phyloP scores from a whole-genome alignment of 2,113 vertebrate species.

The Pedetes capensis region DNA sequence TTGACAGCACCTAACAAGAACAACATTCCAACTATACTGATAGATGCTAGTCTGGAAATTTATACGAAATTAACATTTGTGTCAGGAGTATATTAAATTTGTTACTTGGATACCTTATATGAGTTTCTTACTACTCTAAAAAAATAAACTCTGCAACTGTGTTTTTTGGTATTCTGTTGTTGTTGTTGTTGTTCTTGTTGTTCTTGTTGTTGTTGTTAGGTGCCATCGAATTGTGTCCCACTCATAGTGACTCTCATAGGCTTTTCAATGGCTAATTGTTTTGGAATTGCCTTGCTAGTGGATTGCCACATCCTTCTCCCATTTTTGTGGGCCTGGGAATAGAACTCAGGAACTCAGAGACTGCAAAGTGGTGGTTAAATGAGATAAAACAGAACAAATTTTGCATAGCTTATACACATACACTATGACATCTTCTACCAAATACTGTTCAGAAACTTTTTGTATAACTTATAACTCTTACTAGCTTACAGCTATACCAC shows the following conservation, averaged over 20 bases:
- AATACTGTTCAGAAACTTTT: background rate
- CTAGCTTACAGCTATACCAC: too few species aligned
- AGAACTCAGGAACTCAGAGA: too few species aligned
- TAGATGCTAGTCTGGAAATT: background rate
- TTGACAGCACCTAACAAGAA: too few species aligned
- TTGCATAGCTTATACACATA: background rate
- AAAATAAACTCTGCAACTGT: background rate
- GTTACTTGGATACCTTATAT: background rate
- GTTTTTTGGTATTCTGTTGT: background rate
- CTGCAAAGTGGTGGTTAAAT: background rate
- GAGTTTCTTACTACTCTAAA: background rate
- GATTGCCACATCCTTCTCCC: too few species aligned
- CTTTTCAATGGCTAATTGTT: too few species aligned
- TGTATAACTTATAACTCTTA: too few species aligned
- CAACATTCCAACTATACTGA: too few species aligned
- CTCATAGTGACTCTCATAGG: too few species aligned
- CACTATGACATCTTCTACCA: background rate
- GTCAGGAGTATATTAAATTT: background rate
- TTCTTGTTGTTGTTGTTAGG: too few species aligned
- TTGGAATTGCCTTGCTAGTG: too few species aligned
- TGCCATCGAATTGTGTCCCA: too few species aligned
- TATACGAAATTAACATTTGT: background rate
- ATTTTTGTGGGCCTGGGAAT: too few species aligned
- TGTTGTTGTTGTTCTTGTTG: background rate
- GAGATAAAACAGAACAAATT: background rate